These are phyloP conservation scores for Berghia stephanieae DNA, from an alignment of 1,140 invertebrate species.

Conservation along the genomic window DNA sequence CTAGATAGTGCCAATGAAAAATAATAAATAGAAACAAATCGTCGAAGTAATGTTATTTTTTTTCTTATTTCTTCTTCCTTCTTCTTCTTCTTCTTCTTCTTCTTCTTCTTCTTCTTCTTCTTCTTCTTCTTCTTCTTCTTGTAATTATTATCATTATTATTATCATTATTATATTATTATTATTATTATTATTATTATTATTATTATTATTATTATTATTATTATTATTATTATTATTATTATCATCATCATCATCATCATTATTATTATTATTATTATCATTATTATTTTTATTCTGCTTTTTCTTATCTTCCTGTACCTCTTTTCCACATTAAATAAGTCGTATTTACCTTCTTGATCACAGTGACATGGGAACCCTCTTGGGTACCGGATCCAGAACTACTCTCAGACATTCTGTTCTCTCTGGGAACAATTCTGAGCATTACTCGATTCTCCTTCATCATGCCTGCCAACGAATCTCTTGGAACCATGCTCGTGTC, in stretches of 20 bases:
- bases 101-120: no score
- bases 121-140: neutral
- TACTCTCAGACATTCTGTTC: slow-evolving; percentile 51
- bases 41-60: no score
- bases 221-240: slow-evolving; percentile 4
- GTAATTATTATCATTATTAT: neutral
- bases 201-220: slow-evolving; percentile 4
- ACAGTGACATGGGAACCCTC: slow-evolving; percentile 44
- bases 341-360: neutral
- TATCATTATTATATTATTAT: neutral
- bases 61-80: no score
- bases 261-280: no score
- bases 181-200: slow-evolving; percentile 4
- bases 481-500: slow-evolving; percentile 56
- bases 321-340: no score
- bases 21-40: no score
- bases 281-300: no score
- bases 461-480: slow-evolving; percentile 56
- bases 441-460: slow-evolving; percentile 49
- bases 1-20: no score
- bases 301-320: neutral
- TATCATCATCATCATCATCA: slow-evolving; percentile 1
- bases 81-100: no score
- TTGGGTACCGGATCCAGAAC: slow-evolving; percentile 51
- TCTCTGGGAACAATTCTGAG: slow-evolving; percentile 49